Evolutionary conservation across 2,113 vertebrate genomes (phyloP), one percentile per base, ranked within the genome.

Genomic region (Silurus meridionalis): DNA sequence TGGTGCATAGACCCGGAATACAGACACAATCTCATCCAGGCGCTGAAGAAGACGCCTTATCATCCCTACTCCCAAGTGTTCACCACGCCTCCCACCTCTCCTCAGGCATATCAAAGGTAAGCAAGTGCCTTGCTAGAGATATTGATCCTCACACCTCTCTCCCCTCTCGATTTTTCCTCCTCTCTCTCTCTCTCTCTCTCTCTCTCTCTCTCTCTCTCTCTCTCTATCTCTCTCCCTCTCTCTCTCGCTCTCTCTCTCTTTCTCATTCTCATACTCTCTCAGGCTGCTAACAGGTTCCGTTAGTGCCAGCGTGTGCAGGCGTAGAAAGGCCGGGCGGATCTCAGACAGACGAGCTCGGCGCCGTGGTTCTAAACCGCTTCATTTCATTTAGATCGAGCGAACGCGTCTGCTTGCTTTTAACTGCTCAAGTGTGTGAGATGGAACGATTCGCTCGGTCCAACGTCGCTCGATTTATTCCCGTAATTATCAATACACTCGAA

Each of bases 1-100:
- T 99, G 98, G 98, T 99, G 97, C 95, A 99, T 99, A 96, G 98
- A 99, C 93, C 98, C 98, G 48, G 98, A 99, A 94, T 99, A 99
- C 90, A 96, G 98, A 94, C 97, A 98, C 95, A 99, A 99, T 93
- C 95, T 99, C 93, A 99, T 99, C 95, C 98, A 99, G 95, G 97
- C 98, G 86, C 96, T 99, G 95, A 99, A 99, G 96, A 99, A 99
- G 96, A 99, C 98, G 84, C 98, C 98, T 89, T 99, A 98, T 91
- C 98, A 99, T 91, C 97, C 97, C 63, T 96, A 97, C 92, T 96
- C 97, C 83, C 97, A 97, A 77, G 95, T 97, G 91, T 96, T 98
- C 90, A 91, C 93, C 85, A 93, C 93, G 15, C 94, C 95, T 1
- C 97, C 97, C 91, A 96, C 95, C 90, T 97, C 95, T 95, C 96